Evolutionary conservation across 2,888 invertebrate genomes (phyloP), one percentile per base, ranked within the genome.

Genomic region (Tiliacea citrago): DNA sequence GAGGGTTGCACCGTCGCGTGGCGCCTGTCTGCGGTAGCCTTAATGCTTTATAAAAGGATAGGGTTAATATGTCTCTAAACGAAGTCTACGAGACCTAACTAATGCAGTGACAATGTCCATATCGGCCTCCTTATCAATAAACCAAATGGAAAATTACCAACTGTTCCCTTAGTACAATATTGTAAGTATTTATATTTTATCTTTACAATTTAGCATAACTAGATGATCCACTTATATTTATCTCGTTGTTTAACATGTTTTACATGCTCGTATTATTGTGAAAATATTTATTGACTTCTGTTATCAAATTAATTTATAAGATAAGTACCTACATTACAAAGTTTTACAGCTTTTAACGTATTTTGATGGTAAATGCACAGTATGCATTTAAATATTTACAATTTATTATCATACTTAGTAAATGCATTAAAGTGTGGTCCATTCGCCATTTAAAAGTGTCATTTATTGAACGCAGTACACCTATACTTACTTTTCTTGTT

Each of bases 221-320:
- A 74, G 81, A 81, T 69, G 61, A 84, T 75, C 68, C 81, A 81
- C 81, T 84, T 84, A 81, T n/a, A 57, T 51, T 53, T 61, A 81
- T 76, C 68, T 62, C 2, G 57, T 47, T 29, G 45, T 67, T 21
- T 18, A 53, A 80, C 68, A 61, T 73, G 29, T 45, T 35, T 13
- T 45, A 61, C 29, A 13, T 29, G 66, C n/a, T 67, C 42, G 9
- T 81, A 77, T 29, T 67, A 51, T 47, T 58, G 12, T 16, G 29
- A 79, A 77, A 63, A 77, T 45, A 65, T 74, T 49, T 74, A 62
- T 58, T 35, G 69, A 60, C 53, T 53, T 57, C n/a, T 53, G 55
- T 62, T 67, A 73, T 57, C 45, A 65, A n/a, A n/a, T n/a, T 57
- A 35, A 55, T 51, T 57, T 49, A 45, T 47, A 13, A 29, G 18